Percentiles rank a stretch among this genome's conserved stretches.
Evolutionary conservation across 2,888 invertebrate genomes (phyloP).

Genomic region (Dicyrtoma fusca): DNA sequence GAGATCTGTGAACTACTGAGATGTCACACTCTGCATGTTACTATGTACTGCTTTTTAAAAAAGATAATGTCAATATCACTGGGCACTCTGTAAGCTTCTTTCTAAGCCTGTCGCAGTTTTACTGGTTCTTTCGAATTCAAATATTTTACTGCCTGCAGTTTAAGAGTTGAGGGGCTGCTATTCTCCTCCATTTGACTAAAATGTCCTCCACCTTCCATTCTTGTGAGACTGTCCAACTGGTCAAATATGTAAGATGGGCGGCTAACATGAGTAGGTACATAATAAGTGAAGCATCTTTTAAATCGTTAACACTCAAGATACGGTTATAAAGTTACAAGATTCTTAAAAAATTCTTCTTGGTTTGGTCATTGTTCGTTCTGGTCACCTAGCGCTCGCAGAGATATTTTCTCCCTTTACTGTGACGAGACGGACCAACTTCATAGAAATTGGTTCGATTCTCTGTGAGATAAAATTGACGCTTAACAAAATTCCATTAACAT

Average conservation of each 20-base stretch:
- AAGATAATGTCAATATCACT: too few relatives aligned
- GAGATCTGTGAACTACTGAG: too few relatives aligned
- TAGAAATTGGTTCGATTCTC: constrained; percentile 36
- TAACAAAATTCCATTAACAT: too few relatives aligned
- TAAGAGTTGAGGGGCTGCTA: too few relatives aligned
- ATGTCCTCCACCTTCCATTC: neutral
- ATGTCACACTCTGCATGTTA: too few relatives aligned
- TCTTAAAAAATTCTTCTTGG: constrained; percentile 31
- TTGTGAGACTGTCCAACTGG: neutral
- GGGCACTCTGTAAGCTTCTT: too few relatives aligned
- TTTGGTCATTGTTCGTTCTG: constrained; percentile 44
- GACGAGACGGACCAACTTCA: constrained; percentile 27
- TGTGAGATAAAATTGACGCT: neutral
- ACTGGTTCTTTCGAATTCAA: too few relatives aligned
- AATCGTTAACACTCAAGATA: neutral
- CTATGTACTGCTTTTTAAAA: too few relatives aligned
- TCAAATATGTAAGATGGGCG: too few relatives aligned
- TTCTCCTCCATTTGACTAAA: too few relatives aligned
- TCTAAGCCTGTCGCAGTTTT: too few relatives aligned
- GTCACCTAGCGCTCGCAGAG: constrained; percentile 31
- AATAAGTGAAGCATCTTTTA: neutral
- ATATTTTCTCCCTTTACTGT: constrained; percentile 37
- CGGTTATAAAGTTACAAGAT: constrained; percentile 1
- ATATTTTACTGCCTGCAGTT: too few relatives aligned
- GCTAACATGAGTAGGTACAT: neutral